Evolutionary conservation across 2,113 vertebrate species (phyloP).

Genomic region (Peromyscus maniculatus): DNA sequence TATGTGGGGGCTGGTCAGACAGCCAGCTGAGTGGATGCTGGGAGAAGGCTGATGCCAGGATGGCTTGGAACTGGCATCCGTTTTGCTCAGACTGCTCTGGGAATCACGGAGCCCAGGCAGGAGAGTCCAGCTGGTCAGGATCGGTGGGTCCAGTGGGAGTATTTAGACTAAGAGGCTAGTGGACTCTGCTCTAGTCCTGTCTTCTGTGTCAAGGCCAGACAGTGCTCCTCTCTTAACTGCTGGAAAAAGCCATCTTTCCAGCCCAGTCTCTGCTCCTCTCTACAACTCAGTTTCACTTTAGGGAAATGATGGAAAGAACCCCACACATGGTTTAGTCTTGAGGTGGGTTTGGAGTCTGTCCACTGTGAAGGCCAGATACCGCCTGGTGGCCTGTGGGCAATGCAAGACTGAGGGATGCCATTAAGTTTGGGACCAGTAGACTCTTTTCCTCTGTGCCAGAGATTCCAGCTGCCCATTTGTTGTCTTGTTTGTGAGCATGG

Average conservation of each 20-base stretch:
- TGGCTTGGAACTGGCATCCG: not conserved
- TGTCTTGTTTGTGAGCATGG: not conserved
- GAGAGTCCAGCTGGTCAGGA: not conserved
- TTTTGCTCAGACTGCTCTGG: not conserved
- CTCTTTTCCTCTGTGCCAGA: not conserved
- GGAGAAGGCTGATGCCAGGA: not conserved
- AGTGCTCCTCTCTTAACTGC: not conserved
- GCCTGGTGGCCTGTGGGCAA: not conserved
- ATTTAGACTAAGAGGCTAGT: not conserved
- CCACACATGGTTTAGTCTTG: not conserved
- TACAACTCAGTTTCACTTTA: constrained; percentile 30
- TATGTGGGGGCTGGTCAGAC: not conserved
- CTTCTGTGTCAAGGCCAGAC: not conserved
- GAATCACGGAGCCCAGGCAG: not conserved
- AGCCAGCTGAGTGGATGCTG: not conserved
- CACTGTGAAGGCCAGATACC: not conserved
- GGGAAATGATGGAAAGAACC: not conserved
- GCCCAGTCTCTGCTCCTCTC: not conserved
- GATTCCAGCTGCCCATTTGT: not conserved
- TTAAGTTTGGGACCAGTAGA: not conserved
- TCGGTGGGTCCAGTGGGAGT: not conserved
- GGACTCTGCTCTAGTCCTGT: not conserved
- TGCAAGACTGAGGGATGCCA: not conserved
- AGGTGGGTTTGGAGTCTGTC: not conserved
- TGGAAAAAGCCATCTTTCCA: not conserved